Evolutionary conservation across 2,888 invertebrate species (phyloP), one percentile per base, ranked within the genome.

Genomic region (Andrena hattorfiana): DNA sequence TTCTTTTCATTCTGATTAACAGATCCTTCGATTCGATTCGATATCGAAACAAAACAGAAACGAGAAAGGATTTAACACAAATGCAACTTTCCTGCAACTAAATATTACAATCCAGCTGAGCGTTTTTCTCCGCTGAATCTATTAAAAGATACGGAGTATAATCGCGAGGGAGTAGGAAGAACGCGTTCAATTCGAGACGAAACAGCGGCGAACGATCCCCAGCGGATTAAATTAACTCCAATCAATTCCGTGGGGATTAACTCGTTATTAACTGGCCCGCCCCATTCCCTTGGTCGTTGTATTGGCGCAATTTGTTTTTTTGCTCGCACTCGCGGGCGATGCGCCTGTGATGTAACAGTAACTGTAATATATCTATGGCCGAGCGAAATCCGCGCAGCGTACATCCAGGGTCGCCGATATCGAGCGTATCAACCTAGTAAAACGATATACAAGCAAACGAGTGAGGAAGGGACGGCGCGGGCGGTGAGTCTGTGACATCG

Each of bases 401-500:
- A 13, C 49, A 35, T 64, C 6, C 63, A 4, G 49, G 42, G 60
- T 32, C 49, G 74, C 49, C 66, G 70, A 72, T 79, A 87, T 85
- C 88, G 81, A 87, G 83, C 81, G 67, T 81, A 83, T 85, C 83
- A 70, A 56, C 32, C 70, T 67, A 71, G 83, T 71, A 63, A 83
- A 87, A 83, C 88, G 88, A 80, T 83, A 81, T 32, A 83, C 80
- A 80, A 71, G 77, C 69, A 32, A 66, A 72, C 70, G 64, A 63
- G 79, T 4, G 48, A 72, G 64, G 72, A 49, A 56, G 71, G 78
- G 67, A 42, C 32, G 73, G 60, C 30, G 63, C 59, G 51, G 64
- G 32, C 82, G 67, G 81, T 1, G 35, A 81, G 81, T 79, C 78
- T 83, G 88, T 88, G 88, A 89, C 90, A 87, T 89, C 84, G 87